Conservation (phyloP, 2,113 vertebrate genomes). For the Tricholaema leucomelas region DNA sequence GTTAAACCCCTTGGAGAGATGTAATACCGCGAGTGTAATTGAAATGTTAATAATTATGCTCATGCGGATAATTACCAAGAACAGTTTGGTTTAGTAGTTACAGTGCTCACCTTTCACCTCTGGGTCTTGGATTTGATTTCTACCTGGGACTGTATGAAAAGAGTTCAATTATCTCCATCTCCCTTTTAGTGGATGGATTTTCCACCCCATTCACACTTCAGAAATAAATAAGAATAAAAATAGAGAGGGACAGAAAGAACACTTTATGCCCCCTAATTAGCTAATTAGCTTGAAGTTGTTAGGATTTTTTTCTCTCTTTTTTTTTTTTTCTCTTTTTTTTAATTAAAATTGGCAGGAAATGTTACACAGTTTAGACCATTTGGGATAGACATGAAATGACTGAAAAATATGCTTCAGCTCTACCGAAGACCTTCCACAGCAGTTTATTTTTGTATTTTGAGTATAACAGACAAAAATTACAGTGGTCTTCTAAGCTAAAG, state of each 20-base stretch:
- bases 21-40: constrained; percentile 62
- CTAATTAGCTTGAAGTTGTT: neutral
- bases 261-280: constrained; percentile 11
- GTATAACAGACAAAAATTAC: neutral
- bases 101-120: constrained; percentile 71
- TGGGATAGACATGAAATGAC: neutral
- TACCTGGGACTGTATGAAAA: constrained; percentile 64
- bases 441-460: neutral
- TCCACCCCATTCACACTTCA: constrained; percentile 44
- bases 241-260: constrained; percentile 21
- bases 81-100: constrained; percentile 68
- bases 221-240: constrained; percentile 63
- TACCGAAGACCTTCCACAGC: neutral
- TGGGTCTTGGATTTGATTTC: constrained; percentile 73
- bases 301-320: neutral
- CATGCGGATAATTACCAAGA: constrained; percentile 74
- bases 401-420: neutral
- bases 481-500: neutral
- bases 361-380: neutral
- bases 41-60: constrained; percentile 75
- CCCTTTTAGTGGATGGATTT: constrained; percentile 53
- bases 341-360: neutral
- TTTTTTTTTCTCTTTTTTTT: neutral
- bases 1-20: constrained; percentile 75
- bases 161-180: constrained; percentile 57